phyloP scores from a whole-genome alignment of 92 coral and sea anemone genomes.

The Actinernus sp. region DNA sequence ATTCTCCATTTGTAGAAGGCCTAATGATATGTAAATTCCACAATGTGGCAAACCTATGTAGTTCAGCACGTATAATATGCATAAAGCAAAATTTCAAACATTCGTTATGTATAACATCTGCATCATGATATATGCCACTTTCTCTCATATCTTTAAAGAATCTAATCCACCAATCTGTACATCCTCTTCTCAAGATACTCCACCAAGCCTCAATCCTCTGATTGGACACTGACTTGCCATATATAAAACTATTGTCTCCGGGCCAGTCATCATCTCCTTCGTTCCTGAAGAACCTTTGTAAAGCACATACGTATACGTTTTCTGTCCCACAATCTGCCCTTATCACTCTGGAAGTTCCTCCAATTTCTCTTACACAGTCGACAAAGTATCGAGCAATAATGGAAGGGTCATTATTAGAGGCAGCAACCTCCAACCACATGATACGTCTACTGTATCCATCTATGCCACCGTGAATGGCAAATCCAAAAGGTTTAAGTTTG shows the following conservation, averaged over 20 bases:
- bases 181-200: too few relatives aligned
- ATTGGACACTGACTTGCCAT: too few relatives aligned
- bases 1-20: conserved; percentile 43
- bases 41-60: conserved; percentile 48
- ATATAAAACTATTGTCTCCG: too few relatives aligned
- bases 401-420: conserved; percentile 58
- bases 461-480: too few relatives aligned
- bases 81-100: conserved; percentile 65
- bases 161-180: too few relatives aligned
- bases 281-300: conserved; percentile 26
- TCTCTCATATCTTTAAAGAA: too few relatives aligned
- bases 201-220: too few relatives aligned
- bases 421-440: conserved; percentile 62
- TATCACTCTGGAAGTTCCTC: conserved; percentile 58
- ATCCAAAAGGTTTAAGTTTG: too few relatives aligned
- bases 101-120: conserved; percentile 43
- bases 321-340: conserved; percentile 62
- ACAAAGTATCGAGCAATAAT: conserved; percentile 58
- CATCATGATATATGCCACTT: conserved; percentile 53
- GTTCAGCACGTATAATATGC: conserved; percentile 43
- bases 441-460: too few relatives aligned
- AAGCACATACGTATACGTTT: conserved; percentile 43
- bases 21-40: conserved; percentile 68
- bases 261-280: too few relatives aligned
- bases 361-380: conserved; percentile 27